These are phyloP conservation scores for Opisthocomus hoazin DNA, from an alignment of 2,113 vertebrate species.

Conservation along the genomic window DNA sequence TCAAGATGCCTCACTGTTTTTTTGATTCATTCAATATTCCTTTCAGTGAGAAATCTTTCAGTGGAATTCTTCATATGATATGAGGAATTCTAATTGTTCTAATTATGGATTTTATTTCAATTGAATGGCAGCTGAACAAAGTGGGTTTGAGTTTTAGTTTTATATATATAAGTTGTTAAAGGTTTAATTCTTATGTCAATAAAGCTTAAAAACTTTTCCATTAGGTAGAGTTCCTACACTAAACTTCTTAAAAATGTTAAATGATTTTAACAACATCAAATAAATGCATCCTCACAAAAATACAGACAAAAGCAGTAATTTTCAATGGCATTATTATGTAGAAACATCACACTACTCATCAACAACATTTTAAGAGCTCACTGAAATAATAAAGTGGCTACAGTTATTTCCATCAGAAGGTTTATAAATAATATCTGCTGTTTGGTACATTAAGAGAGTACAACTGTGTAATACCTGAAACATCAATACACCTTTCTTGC, in stretches of 20 bases:
- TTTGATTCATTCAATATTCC: neutral
- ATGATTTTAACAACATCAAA: neutral
- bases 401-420: slow-evolving; percentile 44
- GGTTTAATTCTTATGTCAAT: neutral
- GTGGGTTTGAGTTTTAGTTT: neutral
- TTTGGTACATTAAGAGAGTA: neutral
- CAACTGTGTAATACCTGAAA: slow-evolving; percentile 6
- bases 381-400: slow-evolving; percentile 61
- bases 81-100: neutral
- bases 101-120: neutral
- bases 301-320: neutral
- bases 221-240: neutral
- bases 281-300: neutral
- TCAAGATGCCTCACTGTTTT: neutral
- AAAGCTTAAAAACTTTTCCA: slow-evolving; percentile 30
- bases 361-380: slow-evolving; percentile 54
- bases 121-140: neutral
- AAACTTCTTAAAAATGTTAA: slow-evolving; percentile 15
- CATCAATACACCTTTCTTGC: neutral
- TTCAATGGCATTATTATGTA: slow-evolving; percentile 22
- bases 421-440: slow-evolving; percentile 49
- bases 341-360: slow-evolving; percentile 40
- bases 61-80: neutral
- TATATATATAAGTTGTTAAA: neutral
- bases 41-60: neutral